phyloP scores from a whole-genome alignment of 2,113 vertebrate species.

The Coturnix japonica region DNA sequence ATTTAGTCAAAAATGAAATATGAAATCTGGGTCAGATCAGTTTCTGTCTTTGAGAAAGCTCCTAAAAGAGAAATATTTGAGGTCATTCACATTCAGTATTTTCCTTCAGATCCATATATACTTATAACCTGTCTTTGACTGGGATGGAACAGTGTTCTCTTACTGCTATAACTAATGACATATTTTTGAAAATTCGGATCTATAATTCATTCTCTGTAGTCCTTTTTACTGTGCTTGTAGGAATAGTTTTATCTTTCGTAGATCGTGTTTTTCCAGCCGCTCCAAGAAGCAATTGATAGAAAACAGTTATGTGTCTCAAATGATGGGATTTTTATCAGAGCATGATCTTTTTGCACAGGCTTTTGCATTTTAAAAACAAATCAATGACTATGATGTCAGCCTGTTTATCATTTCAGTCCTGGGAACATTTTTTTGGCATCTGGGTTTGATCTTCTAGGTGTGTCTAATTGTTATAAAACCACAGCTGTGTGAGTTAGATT shows the following conservation, averaged over 20 bases:
- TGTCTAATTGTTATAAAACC: constrained; percentile 71
- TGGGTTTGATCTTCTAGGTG: constrained; percentile 67
- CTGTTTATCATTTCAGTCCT: constrained; percentile 71
- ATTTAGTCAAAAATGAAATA: background rate
- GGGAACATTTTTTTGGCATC: constrained; percentile 74
- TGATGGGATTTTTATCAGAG: constrained; percentile 64
- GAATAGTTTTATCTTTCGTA: constrained; percentile 12
- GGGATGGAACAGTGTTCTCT: constrained; percentile 5
- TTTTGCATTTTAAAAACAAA: constrained; percentile 71
- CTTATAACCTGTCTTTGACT: constrained; percentile 1
- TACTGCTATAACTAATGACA: constrained; percentile 13
- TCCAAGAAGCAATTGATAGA: constrained; percentile 23
- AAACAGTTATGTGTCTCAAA: constrained; percentile 56
- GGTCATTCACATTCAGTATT: background rate
- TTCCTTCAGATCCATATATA: background rate
- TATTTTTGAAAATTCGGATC: constrained; percentile 38
- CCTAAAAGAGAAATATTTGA: background rate
- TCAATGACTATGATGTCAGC: constrained; percentile 66
- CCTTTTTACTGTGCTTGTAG: constrained; percentile 4
- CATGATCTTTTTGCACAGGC: constrained; percentile 38
- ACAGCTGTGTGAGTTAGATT: constrained; percentile 64
- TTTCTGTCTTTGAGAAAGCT: background rate
- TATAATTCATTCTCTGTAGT: background rate
- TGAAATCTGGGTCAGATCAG: background rate
- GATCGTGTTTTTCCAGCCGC: constrained; percentile 72